Base-by-base conservation (phyloP, 2,797 vertebrate genomes). In the Anomalospiza imberbis region DNA sequence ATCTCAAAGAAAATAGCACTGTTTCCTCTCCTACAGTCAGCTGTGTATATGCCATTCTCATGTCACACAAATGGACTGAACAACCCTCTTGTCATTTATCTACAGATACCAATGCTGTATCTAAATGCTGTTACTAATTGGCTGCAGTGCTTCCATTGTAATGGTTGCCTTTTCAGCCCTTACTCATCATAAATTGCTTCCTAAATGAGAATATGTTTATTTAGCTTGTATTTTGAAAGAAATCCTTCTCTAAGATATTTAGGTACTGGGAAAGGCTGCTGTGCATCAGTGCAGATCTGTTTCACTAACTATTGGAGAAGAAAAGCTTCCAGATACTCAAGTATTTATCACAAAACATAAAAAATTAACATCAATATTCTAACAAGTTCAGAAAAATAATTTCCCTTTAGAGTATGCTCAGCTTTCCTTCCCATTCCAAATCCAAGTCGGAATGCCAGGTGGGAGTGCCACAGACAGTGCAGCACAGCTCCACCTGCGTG, bases 401-500 rank as follows among this genome's bases (percentile, higher is more conserved):
- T 78, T 88, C 40, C 24, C 36, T 19, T 66, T 89, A 42, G 66
- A 66, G 62, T 54, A 68, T 0, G 1, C 28, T 68, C 26, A 47
- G 38, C 7, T 63, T 83, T 74, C 32, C 65, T 80, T 71, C 42
- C 36, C 66, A 29, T 72, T 92, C 70, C 76, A 70, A 65, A 66
- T 17, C 5, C 60, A 66, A 26, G 38, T 26, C 0, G 9, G 0
- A 68, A 48, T 3, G 4, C n/a, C 70, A 47, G 47, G 58, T 42
- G 61, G 45, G 61, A 60, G 0, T 4, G 61, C 57, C 2, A 4
- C 44, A 34, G 84, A 5, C 42, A 48, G 47, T 0, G 2, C 50
- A 76, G 72, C 51, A 26, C 51, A 51, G 73, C 85, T 60, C 63
- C 34, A 54, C 38, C 29, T 0, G 0, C 0, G 0, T 1, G 4